Percentiles rank a stretch among this genome's conserved stretches.
Evolutionary conservation across 2,113 vertebrate genomes (phyloP).

Genomic region (Cinclus mexicanus): DNA sequence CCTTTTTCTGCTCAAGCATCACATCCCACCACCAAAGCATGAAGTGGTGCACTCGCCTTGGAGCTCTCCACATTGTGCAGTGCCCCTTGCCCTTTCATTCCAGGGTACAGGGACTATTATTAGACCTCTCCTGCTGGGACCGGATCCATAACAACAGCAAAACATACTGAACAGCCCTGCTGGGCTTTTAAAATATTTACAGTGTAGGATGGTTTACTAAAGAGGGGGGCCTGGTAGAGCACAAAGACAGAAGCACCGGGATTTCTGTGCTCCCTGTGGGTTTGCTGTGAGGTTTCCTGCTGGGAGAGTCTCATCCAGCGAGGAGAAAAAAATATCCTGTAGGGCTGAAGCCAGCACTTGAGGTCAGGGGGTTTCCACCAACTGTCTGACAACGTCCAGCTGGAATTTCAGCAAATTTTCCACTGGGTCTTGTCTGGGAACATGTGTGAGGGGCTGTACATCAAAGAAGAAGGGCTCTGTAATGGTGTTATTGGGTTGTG

Average conservation of each 20-base stretch:
- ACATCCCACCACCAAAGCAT: background rate
- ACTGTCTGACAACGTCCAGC: constrained; percentile 21
- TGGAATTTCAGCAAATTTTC: constrained; percentile 57
- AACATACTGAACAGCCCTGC: constrained; percentile 23
- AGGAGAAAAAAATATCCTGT: background rate
- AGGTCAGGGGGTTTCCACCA: constrained; percentile 59
- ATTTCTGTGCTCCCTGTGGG: constrained; percentile 26
- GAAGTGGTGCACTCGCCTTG: rapidly evolving
- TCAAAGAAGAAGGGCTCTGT: background rate
- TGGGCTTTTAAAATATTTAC: constrained; percentile 63
- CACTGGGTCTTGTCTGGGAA: constrained; percentile 38
- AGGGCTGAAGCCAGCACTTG: constrained; percentile 7
- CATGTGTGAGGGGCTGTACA: background rate
- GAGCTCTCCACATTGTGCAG: background rate
- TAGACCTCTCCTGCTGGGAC: constrained; percentile 51
- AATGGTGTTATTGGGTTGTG: background rate
- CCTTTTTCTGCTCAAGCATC: background rate
- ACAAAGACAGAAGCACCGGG: background rate
- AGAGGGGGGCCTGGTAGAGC: constrained; percentile 36
- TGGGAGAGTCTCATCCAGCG: background rate
- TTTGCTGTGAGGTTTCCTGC: constrained; percentile 17
- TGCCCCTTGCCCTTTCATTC: constrained; percentile 36
- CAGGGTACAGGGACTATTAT: constrained; percentile 41
- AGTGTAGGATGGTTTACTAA: constrained; percentile 13
- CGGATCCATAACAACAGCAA: constrained; percentile 61